Percentiles rank a stretch among this genome's conserved stretches.
These are phyloP conservation scores for Girardinus metallicus DNA, from an alignment of 2,797 vertebrate genomes.

Conservation along the genomic window DNA sequence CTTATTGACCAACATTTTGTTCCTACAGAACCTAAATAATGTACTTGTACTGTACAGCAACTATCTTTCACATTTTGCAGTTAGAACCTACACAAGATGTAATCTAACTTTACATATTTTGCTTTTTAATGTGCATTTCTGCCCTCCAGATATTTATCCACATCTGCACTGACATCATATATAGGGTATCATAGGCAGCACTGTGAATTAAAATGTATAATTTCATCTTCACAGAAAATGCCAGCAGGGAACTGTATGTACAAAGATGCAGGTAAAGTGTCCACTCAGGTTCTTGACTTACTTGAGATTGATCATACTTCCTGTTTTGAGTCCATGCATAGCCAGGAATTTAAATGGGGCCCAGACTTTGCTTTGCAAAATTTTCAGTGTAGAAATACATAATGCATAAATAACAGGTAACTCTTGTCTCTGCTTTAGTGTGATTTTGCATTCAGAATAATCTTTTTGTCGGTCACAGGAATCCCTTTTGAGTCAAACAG, in stretches of 20 bases:
- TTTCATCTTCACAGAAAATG: not conserved
- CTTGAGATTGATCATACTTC: not conserved
- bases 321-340: not conserved
- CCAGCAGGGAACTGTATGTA: not conserved
- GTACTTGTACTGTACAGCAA: not conserved
- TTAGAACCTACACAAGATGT: not conserved
- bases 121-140: not conserved
- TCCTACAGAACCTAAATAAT: not conserved
- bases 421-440: not conserved
- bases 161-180: not conserved
- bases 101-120: not conserved
- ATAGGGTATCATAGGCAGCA: not conserved
- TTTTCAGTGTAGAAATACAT: not conserved
- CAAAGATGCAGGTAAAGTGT: not conserved
- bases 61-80: not conserved
- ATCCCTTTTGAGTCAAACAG: not conserved
- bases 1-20: not conserved
- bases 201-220: not conserved
- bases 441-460: not conserved
- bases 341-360: not conserved
- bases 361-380: not conserved
- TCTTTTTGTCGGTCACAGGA: not conserved
- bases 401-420: not conserved
- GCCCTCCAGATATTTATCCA: not conserved
- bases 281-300: not conserved